Evolutionary conservation across 2,113 vertebrate species (phyloP), one percentile per base, ranked within the genome.

Genomic region (Planiliza haematocheilus): DNA sequence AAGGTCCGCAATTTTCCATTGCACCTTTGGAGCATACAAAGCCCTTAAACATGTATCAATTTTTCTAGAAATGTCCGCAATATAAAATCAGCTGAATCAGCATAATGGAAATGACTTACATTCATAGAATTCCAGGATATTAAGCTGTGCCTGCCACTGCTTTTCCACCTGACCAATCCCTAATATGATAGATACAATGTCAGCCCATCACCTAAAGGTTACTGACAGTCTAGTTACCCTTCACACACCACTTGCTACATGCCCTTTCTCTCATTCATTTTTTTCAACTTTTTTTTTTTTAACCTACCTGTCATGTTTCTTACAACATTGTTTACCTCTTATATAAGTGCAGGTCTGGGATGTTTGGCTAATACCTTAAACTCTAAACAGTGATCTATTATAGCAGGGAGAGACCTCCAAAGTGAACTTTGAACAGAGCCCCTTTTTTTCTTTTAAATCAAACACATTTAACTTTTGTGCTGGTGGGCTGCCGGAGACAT

Each of bases 401-500:
- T 34, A 43, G 36, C 49, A 53, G 4, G 45, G 3, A 77, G 59
- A 36, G 0, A 55, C 66, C n/a, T 66, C 46, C 39, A 9, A 11
- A 18, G 17, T 42, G 24, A 62, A 71, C 8, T 51, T 65, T 58
- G 11, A 60, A 37, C 36, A 51, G 5, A 21, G 24, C 24, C 30
- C 41, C 10, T 13, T 64, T 21, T 4, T 42, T 49, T 67, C 36
- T 43, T 81, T 49, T 60, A 57, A 49, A 72, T 58, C 53, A 7
- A 56, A 51, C 57, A 41, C 53, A 59, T 71, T 84, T 62, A 57
- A 46, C 62, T 51, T 71, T 39, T 72, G 70, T 52, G 57, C 50
- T 62, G 89, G 88, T 92, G 92, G 91, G 70, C 82, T 89, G 92
- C 82, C 79, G 88, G 86, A 91, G 59, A 10, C 65, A 65, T 73